Evolutionary conservation across 2,888 invertebrate species (phyloP).

Genomic region (Epinotia brunnichana): DNA sequence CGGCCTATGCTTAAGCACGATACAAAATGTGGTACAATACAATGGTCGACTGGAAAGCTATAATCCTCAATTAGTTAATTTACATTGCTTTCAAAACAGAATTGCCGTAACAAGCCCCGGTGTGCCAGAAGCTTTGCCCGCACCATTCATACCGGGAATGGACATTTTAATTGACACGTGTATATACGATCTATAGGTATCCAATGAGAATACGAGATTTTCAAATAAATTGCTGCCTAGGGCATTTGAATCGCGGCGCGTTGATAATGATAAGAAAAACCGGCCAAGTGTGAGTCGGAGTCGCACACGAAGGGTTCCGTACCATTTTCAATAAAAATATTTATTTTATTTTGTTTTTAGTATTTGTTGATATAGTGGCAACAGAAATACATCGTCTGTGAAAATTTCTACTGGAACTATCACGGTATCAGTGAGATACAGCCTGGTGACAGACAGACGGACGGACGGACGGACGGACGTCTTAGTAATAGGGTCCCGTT

Average conservation of each 20-base stretch:
- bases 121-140: constrained; percentile 46
- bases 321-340: no score
- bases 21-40: neutral
- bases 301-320: no score
- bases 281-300: no score
- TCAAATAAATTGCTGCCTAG: constrained; percentile 27
- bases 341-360: no score
- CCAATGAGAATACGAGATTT: constrained; percentile 25
- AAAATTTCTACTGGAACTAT: no score
- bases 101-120: constrained; percentile 26
- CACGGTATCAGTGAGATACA: no score
- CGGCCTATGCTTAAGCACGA: no score
- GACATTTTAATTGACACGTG: constrained; percentile 62
- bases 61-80: neutral
- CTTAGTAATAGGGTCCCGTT: no score
- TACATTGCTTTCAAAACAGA: neutral
- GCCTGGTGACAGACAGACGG: no score
- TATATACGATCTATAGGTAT: constrained; percentile 53
- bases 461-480: no score
- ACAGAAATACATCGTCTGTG: no score
- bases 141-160: constrained; percentile 56
- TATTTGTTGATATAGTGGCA: no score
- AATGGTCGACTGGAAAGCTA: neutral
- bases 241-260: constrained; percentile 17
- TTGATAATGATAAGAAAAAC: neutral